Conservation (phyloP, 2,113 vertebrate genomes). For the Heterotis niloticus region DNA sequence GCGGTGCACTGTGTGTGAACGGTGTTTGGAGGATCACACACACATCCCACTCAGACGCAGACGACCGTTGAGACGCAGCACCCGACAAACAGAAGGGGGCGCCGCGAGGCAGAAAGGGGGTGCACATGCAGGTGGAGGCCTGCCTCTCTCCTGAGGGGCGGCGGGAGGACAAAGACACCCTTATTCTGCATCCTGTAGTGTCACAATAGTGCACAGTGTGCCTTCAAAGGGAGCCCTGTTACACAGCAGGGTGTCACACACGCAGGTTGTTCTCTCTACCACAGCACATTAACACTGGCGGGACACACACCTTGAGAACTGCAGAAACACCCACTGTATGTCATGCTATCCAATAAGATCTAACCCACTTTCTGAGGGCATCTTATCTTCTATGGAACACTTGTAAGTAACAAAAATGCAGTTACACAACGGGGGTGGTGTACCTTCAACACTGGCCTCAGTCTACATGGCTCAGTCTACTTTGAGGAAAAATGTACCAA, state of each 20-base stretch:
- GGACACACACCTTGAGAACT: not conserved
- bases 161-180: constrained; percentile 40
- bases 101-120: not conserved
- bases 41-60: not conserved
- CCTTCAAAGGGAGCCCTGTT: constrained; percentile 49
- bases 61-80: not conserved
- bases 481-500: too few species aligned
- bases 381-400: too few species aligned
- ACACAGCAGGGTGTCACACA: not conserved
- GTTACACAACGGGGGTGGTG: too few species aligned
- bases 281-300: constrained; percentile 19
- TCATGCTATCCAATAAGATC: not conserved
- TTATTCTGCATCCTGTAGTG: constrained; percentile 31
- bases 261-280: not conserved
- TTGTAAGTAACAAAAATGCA: too few species aligned
- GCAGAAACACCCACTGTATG: not conserved
- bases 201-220: constrained; percentile 38
- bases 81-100: not conserved
- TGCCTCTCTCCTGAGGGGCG: constrained; percentile 8
- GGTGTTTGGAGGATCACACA: not conserved
- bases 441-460: too few species aligned
- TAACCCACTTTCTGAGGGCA: too few species aligned
- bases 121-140: too few species aligned
- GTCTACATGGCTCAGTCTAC: too few species aligned
- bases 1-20: too few species aligned